phyloP scores from a whole-genome alignment of 2,797 vertebrate genomes.

The Coregonus ussuriensis region DNA sequence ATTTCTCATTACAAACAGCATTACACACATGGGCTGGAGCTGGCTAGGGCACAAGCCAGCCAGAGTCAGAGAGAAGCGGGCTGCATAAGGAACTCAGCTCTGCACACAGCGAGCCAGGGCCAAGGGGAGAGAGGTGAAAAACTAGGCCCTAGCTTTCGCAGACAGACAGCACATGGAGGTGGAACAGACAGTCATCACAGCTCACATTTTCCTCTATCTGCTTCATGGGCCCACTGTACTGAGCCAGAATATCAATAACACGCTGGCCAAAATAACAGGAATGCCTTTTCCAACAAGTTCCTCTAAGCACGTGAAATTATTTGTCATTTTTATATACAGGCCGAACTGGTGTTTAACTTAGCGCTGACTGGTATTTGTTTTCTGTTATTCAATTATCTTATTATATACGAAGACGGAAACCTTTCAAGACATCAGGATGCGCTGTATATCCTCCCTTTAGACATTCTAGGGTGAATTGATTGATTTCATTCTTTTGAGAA shows the following conservation, averaged over 20 bases:
- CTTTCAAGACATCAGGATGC: neutral
- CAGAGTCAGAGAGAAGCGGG: constrained; percentile 60
- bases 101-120: constrained; percentile 39
- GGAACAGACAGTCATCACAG: neutral
- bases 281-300: neutral
- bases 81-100: constrained; percentile 50
- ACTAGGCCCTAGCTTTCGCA: neutral
- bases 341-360: constrained; percentile 22
- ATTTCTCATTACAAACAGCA: constrained; percentile 96
- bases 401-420: neutral
- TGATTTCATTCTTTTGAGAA: constrained; percentile 53
- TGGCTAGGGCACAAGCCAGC: constrained; percentile 69
- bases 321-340: constrained; percentile 10
- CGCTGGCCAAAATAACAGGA: neutral
- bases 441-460: constrained; percentile 19
- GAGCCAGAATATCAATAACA: neutral
- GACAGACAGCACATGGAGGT: neutral
- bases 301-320: neutral
- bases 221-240: neutral
- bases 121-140: constrained; percentile 33
- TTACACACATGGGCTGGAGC: constrained; percentile 83
- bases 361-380: neutral
- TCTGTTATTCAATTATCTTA: neutral
- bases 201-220: neutral
- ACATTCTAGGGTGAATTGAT: constrained; percentile 21